These are phyloP conservation scores for Pseudoatta argentina DNA, from an alignment of 1,140 invertebrate genomes.

Conservation along the genomic window DNA sequence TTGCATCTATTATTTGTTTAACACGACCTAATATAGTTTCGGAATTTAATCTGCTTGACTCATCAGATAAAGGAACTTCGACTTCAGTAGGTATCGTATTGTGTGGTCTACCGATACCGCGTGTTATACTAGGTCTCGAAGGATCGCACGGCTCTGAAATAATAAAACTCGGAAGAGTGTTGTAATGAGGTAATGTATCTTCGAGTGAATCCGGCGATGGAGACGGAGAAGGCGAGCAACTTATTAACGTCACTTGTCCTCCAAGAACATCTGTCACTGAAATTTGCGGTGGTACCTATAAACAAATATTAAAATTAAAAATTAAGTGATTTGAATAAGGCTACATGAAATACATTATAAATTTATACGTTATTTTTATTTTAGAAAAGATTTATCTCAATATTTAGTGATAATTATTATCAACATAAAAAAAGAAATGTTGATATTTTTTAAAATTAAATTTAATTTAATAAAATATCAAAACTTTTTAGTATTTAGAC, in stretches of 20 bases:
- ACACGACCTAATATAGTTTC: conserved; percentile 93
- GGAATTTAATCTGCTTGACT: conserved; percentile 92
- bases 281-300: conserved; percentile 91
- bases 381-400: not conserved
- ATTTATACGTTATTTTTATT: not conserved
- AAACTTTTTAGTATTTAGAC: no score
- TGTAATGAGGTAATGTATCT: conserved; percentile 82
- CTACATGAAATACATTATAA: not conserved
- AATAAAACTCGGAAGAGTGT: conserved; percentile 88
- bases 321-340: not conserved
- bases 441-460: no score
- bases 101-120: conserved; percentile 89
- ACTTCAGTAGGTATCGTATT: conserved; percentile 86
- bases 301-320: conserved; percentile 40
- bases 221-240: conserved; percentile 87
- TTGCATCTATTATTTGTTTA: conserved; percentile 93
- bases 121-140: conserved; percentile 92
- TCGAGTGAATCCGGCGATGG: conserved; percentile 84
- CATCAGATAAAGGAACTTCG: conserved; percentile 92
- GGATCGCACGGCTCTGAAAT: conserved; percentile 91
- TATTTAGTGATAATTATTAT: no score
- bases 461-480: no score
- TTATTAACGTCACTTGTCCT: conserved; percentile 92
- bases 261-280: conserved; percentile 95
- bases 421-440: no score